phyloP scores from a whole-genome alignment of 2,888 invertebrate genomes.

The Gortyna flavago region DNA sequence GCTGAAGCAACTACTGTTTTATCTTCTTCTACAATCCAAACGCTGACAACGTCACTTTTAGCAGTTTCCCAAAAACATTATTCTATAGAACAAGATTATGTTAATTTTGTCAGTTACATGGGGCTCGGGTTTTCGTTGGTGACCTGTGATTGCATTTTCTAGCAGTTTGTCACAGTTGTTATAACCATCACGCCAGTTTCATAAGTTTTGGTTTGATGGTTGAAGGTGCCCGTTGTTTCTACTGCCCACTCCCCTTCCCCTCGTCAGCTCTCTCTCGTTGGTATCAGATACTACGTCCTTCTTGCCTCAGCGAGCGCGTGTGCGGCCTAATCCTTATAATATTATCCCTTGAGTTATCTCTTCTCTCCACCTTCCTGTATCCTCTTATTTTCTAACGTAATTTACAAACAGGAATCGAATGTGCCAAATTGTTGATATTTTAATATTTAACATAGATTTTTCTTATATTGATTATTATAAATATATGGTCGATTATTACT shows the following conservation, averaged over 20 bases:
- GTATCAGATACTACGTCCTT: slow-evolving; percentile 41
- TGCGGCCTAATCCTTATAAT: slow-evolving; percentile 59
- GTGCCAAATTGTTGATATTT: slow-evolving; percentile 89
- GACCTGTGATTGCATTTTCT: neutral
- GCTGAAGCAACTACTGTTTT: slow-evolving; percentile 45
- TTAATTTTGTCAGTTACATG: neutral
- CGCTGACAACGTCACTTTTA: slow-evolving; percentile 20
- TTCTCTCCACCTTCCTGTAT: slow-evolving; percentile 67
- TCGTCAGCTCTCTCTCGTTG: neutral
- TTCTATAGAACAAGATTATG: neutral
- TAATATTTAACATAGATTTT: slow-evolving; percentile 75
- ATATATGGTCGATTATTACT: slow-evolving; percentile 70
- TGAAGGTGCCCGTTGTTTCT: slow-evolving; percentile 8
- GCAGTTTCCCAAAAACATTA: neutral
- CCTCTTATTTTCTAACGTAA: slow-evolving; percentile 73
- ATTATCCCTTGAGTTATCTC: slow-evolving; percentile 50
- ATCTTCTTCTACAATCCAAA: slow-evolving; percentile 6
- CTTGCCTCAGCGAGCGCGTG: slow-evolving; percentile 55
- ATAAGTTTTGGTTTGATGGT: neutral
- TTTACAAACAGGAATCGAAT: slow-evolving; percentile 83
- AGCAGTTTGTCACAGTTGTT: neutral
- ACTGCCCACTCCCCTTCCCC: neutral
- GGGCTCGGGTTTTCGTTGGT: neutral
- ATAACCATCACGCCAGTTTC: neutral
- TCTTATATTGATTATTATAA: slow-evolving; percentile 76